Conservation (phyloP, 2,113 vertebrate species). For the Callorhinus ursinus region DNA sequence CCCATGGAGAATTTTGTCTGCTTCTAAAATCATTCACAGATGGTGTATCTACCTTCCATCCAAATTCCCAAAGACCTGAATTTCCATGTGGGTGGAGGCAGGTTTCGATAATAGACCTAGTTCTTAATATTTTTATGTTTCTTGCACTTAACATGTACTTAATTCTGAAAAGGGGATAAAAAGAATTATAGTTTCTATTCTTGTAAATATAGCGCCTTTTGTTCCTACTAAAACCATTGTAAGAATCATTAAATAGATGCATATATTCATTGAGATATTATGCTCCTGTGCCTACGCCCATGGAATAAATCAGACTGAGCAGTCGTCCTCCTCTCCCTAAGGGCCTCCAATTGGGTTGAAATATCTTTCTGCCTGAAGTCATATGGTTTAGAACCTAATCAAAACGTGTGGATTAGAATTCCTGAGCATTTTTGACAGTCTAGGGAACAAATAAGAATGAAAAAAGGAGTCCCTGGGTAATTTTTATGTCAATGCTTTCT, state of each 20-base stretch:
- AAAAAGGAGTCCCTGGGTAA: slow-evolving; percentile 31
- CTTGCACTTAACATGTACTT: slow-evolving; percentile 33
- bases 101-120: background rate
- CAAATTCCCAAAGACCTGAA: background rate
- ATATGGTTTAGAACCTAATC: slow-evolving; percentile 70
- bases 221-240: background rate
- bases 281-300: background rate
- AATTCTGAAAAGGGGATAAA: background rate
- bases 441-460: slow-evolving; percentile 17
- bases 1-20: background rate
- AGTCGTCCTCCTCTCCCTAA: slow-evolving; percentile 16
- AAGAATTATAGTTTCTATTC: background rate
- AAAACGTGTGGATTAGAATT: slow-evolving; percentile 73
- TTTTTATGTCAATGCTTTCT: slow-evolving; percentile 47
- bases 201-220: slow-evolving; percentile 43
- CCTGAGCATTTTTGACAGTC: slow-evolving; percentile 71
- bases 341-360: slow-evolving; percentile 68
- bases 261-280: slow-evolving; percentile 63
- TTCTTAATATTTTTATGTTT: background rate
- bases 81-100: background rate
- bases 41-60: background rate
- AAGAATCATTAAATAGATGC: slow-evolving; percentile 60
- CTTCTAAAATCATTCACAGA: slow-evolving; percentile 42
- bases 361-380: slow-evolving; percentile 75
- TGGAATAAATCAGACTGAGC: slow-evolving; percentile 61